Conservation (phyloP, 2,888 invertebrate species). For the Laothoe populi region DNA sequence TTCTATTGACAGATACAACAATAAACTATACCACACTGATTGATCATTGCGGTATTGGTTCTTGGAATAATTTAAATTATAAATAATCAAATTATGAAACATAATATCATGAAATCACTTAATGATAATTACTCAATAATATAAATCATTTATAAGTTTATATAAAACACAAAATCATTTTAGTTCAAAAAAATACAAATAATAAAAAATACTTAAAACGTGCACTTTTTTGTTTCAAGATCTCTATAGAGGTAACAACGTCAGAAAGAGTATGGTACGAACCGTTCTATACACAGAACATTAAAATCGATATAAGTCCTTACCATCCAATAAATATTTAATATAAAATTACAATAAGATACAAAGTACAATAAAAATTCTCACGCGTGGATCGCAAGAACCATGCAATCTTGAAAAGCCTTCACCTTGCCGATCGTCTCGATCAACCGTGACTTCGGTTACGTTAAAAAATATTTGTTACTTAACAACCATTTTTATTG, state of each 20-base stretch:
- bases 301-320: too few relatives aligned
- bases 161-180: too few relatives aligned
- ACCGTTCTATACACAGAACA: too few relatives aligned
- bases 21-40: conserved; percentile 24
- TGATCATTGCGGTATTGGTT: conserved; percentile 21
- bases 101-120: too few relatives aligned
- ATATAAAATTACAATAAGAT: neutral
- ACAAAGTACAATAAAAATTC: conserved; percentile 16
- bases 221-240: too few relatives aligned
- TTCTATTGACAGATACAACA: conserved; percentile 28
- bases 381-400: conserved; percentile 19
- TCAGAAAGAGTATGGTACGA: too few relatives aligned
- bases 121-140: too few relatives aligned
- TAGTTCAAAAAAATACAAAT: too few relatives aligned
- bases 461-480: conserved; percentile 49
- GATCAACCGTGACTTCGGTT: conserved; percentile 47
- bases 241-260: too few relatives aligned
- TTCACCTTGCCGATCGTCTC: conserved; percentile 54
- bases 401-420: conserved; percentile 38
- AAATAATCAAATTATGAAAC: neutral
- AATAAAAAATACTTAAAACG: too few relatives aligned
- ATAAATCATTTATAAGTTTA: too few relatives aligned
- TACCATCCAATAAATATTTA: too few relatives aligned
- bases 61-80: conserved; percentile 12
- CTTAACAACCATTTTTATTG: conserved; percentile 48